These are phyloP conservation scores for Melanotaenia parkinsoni DNA, from an alignment of 2,797 vertebrate genomes.

Conservation along the genomic window DNA sequence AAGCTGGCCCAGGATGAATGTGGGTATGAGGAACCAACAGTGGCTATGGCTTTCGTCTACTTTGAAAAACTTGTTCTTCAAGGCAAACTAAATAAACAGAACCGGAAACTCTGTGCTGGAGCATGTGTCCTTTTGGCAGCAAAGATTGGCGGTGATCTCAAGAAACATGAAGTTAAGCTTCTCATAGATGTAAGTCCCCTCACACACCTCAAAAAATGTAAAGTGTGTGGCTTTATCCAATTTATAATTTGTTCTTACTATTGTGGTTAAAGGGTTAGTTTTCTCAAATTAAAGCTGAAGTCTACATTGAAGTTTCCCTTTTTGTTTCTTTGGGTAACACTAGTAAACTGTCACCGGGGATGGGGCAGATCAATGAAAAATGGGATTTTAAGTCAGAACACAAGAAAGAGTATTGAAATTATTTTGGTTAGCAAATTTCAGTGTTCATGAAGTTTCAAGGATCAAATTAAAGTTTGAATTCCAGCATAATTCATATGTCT, in stretches of 20 bases:
- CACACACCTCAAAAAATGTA: background rate
- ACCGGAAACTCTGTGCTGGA: conserved; percentile 96
- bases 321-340: background rate
- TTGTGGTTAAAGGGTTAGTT: background rate
- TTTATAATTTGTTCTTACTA: background rate
- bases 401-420: no score
- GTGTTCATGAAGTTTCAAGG: no score
- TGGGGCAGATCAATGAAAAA: no score
- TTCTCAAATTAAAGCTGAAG: background rate
- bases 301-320: background rate
- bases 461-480: no score
- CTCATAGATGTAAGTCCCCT: conserved; percentile 90
- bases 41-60: conserved; percentile 99
- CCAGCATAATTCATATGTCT: no score
- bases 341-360: no score
- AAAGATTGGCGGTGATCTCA: conserved; percentile 97
- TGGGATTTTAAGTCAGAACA: no score
- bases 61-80: conserved; percentile 98
- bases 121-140: conserved; percentile 96
- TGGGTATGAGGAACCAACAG: conserved; percentile 94
- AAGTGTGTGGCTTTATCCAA: no score
- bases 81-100: conserved; percentile 98
- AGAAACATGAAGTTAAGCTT: conserved; percentile 96
- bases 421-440: no score
- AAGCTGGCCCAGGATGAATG: conserved; percentile 96